phyloP scores from a whole-genome alignment of 2,888 invertebrate species.

The Metopia argyrocephala region DNA sequence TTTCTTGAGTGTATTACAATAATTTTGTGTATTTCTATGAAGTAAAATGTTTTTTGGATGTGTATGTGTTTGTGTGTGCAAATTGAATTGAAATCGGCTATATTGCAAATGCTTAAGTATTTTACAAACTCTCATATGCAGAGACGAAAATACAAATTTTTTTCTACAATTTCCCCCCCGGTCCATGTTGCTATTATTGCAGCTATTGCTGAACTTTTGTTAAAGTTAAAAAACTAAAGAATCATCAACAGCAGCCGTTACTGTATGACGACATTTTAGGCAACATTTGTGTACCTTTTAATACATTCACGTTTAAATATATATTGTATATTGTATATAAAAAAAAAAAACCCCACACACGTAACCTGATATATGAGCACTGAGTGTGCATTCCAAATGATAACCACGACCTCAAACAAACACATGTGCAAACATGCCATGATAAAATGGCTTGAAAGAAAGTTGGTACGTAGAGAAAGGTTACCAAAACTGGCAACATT shows the following conservation, averaged over 20 bases:
- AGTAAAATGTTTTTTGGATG: neutral
- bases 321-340: no score
- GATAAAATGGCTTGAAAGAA: neutral
- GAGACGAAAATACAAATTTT: slow-evolving; percentile 27
- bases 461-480: neutral
- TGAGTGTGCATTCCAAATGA: slow-evolving; percentile 6
- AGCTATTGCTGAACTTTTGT: slow-evolving; percentile 33
- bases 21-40: slow-evolving; percentile 11
- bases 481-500: neutral
- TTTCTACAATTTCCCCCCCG: neutral
- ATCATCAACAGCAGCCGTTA: slow-evolving; percentile 58
- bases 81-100: slow-evolving; percentile 60
- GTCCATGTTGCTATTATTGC: slow-evolving; percentile 58
- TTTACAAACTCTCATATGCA: slow-evolving; percentile 35
- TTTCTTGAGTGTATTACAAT: slow-evolving; percentile 6
- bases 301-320: slow-evolving; percentile 7
- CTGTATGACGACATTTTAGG: slow-evolving; percentile 22
- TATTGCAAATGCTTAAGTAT: slow-evolving; percentile 67
- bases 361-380: neutral
- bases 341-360: neutral
- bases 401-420: slow-evolving; percentile 34
- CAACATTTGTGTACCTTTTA: slow-evolving; percentile 51
- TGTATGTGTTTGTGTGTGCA: slow-evolving; percentile 14
- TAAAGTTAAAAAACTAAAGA: slow-evolving; percentile 58
- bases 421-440: neutral